phyloP scores from a whole-genome alignment of 2,888 invertebrate genomes.

The Pachycephus smyrnensis region DNA sequence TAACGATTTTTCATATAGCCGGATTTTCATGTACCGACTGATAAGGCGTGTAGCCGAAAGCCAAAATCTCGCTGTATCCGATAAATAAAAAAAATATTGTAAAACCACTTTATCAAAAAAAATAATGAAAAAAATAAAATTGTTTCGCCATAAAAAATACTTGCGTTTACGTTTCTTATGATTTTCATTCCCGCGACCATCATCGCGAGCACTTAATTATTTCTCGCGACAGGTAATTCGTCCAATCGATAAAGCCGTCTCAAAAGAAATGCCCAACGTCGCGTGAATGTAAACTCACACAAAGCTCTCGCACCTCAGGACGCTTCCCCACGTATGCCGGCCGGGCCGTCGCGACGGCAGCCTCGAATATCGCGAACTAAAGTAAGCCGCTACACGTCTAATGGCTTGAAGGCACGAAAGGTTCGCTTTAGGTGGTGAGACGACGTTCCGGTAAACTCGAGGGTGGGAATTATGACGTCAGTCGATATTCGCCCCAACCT shows the following conservation, averaged over 20 bases:
- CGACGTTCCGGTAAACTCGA: neutral
- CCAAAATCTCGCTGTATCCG: neutral
- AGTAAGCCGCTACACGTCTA: neutral
- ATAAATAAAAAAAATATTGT: neutral
- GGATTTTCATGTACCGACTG: neutral
- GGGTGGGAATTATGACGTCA: neutral
- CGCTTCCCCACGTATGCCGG: neutral
- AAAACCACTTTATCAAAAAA: neutral
- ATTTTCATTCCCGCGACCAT: neutral
- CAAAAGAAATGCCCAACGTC: neutral
- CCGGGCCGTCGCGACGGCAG: neutral
- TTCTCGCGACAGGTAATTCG: neutral
- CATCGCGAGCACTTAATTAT: neutral
- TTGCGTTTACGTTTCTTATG: neutral
- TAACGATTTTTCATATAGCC: neutral
- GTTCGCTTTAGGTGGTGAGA: neutral
- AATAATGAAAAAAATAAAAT: neutral
- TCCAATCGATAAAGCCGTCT: neutral
- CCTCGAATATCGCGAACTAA: neutral
- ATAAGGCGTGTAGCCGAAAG: neutral
- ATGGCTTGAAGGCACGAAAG: neutral
- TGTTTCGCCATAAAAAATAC: neutral
- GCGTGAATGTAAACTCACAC: neutral
- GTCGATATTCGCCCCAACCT: neutral
- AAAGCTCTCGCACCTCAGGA: neutral